Base-by-base conservation (phyloP, 2,797 vertebrate genomes). In the Tragopan temminckii region DNA sequence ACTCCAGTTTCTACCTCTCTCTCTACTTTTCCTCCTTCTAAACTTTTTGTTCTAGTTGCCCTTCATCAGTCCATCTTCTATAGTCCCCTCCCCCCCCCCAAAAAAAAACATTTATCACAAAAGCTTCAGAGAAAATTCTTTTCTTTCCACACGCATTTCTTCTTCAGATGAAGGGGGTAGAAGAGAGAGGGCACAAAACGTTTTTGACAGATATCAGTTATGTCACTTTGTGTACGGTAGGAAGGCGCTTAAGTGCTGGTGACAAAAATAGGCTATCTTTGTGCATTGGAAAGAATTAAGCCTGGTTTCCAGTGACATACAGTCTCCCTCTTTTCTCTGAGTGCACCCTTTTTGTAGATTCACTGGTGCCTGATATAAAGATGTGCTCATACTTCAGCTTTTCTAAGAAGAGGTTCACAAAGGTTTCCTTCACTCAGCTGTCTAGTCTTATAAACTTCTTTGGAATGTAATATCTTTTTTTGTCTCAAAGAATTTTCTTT, bases 351-450 rank as follows among this genome's bases (percentile, higher is more conserved):
- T 88, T 12, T 63, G 38, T 76, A 33, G 50, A 40, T 79, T 91
- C 67, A 63, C 45, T 7, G 61, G 14, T 69, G 55, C 83, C 69
- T 90, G 62, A 46, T 76, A 78, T 27, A 71, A 89, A 87, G 17
- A 95, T 42, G 53, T 76, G 70, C 85, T 58, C 33, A 40, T 36
- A 57, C 31, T 45, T 76, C 77, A 81, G 35, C 27, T 88, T 93
- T 88, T 85, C 85, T 88, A 83, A 91, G 53, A 91, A 95, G 45
- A 79, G 50, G 16, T 93, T 90, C 88, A 58, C 33, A 61, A 64
- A 88, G 33, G 25, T 91, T 90, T 94, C 63, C 20, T 91, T 91
- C 46, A 76, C n/a, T 94, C 70, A 79, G 9, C 67, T 95, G 92
- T 86, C 88, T 91, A 62, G 35, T 86, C 50, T 95, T 8, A 76